A percentile compares a stretch with the other conserved stretches of the same genome.
These are phyloP conservation scores for Diplodus sargus DNA, from an alignment of 2,797 vertebrate genomes.

Conservation along the genomic window DNA sequence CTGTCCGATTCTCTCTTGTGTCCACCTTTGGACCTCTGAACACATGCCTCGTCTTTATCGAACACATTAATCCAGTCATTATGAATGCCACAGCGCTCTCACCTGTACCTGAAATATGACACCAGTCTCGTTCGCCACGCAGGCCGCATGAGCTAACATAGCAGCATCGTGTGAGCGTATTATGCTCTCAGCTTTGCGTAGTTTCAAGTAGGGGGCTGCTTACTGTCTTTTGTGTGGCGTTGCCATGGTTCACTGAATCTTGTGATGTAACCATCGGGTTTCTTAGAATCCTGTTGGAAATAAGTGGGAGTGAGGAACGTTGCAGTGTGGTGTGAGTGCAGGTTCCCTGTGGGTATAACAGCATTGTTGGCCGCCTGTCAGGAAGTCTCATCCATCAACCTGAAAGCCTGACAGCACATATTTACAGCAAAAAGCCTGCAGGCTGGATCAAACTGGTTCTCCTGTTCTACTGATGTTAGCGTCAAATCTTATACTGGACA, in stretches of 20 bases:
- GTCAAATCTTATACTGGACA: not conserved
- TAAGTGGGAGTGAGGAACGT: conserved; percentile 71
- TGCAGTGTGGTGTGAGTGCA: conserved; percentile 73
- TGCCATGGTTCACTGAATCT: conserved; percentile 67
- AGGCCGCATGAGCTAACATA: conserved; percentile 51
- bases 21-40: not conserved
- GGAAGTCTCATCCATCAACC: conserved; percentile 60
- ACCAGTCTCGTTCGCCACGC: conserved; percentile 33
- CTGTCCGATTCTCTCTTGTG: conserved; percentile 4
- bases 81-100: conserved; percentile 10
- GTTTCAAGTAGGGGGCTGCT: conserved; percentile 54
- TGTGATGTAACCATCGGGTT: conserved; percentile 71
- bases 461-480: not conserved
- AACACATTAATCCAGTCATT: conserved; percentile 15
- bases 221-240: conserved; percentile 69
- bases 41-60: not conserved
- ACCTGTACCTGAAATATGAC: conserved; percentile 61
- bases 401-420: conserved; percentile 37
- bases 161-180: conserved; percentile 61
- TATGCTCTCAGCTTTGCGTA: conserved; percentile 35
- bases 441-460: conserved; percentile 40
- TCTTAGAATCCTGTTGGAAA: conserved; percentile 75
- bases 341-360: conserved; percentile 54
- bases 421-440: conserved; percentile 31
- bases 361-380: conserved; percentile 63